A percentile compares a stretch with the other conserved stretches of the same genome.
phyloP scores from a whole-genome alignment of 2,113 vertebrate species.

The Calonectris borealis region DNA sequence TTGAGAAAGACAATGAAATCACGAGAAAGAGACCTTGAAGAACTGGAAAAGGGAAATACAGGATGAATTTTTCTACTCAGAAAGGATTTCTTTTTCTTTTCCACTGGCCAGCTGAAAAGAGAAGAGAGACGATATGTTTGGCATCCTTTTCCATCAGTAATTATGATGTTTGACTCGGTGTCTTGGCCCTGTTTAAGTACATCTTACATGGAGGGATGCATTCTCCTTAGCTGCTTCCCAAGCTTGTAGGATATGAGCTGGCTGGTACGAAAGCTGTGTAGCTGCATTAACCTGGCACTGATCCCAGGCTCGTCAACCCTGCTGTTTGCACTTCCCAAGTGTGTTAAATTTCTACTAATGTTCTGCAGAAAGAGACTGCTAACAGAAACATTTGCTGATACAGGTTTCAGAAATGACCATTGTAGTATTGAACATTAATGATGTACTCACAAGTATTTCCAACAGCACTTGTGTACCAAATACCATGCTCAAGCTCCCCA shows the following conservation, averaged over 20 bases:
- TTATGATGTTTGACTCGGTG: neutral
- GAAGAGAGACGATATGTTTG: neutral
- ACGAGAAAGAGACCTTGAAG: neutral
- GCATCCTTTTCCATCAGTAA: neutral
- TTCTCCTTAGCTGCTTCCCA: neutral
- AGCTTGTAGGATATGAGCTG: neutral
- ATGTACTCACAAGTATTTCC: neutral
- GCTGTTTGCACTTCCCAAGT: slow-evolving; percentile 28
- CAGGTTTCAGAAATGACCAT: slow-evolving; percentile 18
- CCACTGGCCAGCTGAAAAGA: neutral
- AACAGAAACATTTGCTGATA: slow-evolving; percentile 25
- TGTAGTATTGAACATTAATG: neutral
- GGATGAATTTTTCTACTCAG: neutral
- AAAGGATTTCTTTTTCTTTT: neutral
- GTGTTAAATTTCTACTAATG: slow-evolving; percentile 6
- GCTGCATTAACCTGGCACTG: neutral
- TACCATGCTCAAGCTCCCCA: neutral
- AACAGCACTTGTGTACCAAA: neutral
- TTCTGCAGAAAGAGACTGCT: slow-evolving; percentile 12
- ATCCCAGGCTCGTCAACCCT: neutral
- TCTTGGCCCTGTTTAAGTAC: neutral
- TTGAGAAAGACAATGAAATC: neutral
- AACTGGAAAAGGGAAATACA: neutral
- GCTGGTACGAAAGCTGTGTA: neutral
- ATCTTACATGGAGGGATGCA: neutral